These are phyloP conservation scores for Lordiphosa clarofinis DNA, from an alignment of 1,140 invertebrate species.

Conservation along the genomic window DNA sequence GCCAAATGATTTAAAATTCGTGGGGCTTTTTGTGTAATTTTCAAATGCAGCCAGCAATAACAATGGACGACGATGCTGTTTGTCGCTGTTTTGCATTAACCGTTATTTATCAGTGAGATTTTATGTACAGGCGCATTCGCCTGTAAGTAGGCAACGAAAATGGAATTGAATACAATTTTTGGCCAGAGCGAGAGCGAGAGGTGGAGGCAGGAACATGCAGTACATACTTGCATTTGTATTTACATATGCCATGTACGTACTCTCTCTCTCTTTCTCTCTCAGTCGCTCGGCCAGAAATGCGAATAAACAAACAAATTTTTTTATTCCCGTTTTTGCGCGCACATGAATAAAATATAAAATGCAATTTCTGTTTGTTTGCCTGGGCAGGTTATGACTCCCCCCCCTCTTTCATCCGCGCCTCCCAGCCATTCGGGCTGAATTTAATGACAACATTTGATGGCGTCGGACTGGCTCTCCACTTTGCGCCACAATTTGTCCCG, in stretches of 20 bases:
- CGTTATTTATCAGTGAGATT: slow-evolving; percentile 56
- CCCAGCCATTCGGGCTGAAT: slow-evolving; percentile 20
- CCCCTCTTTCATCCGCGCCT: neutral
- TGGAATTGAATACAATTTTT: slow-evolving; percentile 32
- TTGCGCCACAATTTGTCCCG: slow-evolving; percentile 14
- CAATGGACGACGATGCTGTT: slow-evolving; percentile 11
- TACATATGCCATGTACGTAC: neutral
- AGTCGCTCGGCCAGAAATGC: slow-evolving; percentile 2
- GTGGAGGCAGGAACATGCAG: neutral
- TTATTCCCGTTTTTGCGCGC: slow-evolving; percentile 28
- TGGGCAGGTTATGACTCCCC: slow-evolving; percentile 40
- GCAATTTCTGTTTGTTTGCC: slow-evolving; percentile 53
- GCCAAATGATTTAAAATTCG: slow-evolving; percentile 62
- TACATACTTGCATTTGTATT: neutral
- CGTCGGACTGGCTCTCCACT: slow-evolving; percentile 13
- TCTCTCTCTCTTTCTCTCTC: neutral
- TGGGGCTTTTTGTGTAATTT: slow-evolving; percentile 45
- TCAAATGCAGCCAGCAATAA: slow-evolving; percentile 36
- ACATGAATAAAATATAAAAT: slow-evolving; percentile 68
- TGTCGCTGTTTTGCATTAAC: slow-evolving; percentile 53
- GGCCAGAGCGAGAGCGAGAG: neutral
- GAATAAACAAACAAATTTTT: slow-evolving; percentile 38
- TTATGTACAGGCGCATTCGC: slow-evolving; percentile 25
- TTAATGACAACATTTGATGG: slow-evolving; percentile 58
- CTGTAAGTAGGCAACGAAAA: slow-evolving; percentile 12